Conservation (phyloP, 2,113 vertebrate species). For the Pholis gunnellus region DNA sequence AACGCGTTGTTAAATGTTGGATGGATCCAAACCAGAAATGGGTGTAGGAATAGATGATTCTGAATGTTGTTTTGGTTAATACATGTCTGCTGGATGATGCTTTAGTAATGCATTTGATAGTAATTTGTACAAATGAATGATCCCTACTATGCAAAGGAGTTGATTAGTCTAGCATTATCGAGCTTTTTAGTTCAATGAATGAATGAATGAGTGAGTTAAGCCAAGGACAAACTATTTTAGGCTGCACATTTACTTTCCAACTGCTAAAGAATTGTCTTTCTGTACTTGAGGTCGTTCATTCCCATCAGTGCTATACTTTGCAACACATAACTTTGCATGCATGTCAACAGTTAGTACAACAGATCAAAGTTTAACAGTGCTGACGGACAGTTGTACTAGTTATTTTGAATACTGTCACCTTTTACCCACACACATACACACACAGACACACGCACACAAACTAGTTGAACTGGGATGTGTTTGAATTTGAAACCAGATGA, state of each 20-base stretch:
- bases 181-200: background rate
- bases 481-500: background rate
- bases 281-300: background rate
- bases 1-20: background rate
- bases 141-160: background rate
- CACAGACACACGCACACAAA: background rate
- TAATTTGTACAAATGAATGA: background rate
- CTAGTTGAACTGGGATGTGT: background rate
- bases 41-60: background rate
- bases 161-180: background rate
- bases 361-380: background rate
- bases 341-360: background rate
- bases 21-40: background rate
- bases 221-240: background rate
- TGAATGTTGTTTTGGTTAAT: background rate
- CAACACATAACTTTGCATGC: background rate
- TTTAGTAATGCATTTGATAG: background rate
- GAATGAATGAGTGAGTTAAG: too few species aligned
- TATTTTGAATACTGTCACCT: background rate
- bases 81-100: background rate
- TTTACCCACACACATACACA: background rate
- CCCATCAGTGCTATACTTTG: background rate
- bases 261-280: background rate
- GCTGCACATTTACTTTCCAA: background rate
- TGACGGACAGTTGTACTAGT: too few species aligned